Evolutionary conservation across 2,113 vertebrate genomes (phyloP), one percentile per base, ranked within the genome.

Genomic region (Pterocles orientalis): DNA sequence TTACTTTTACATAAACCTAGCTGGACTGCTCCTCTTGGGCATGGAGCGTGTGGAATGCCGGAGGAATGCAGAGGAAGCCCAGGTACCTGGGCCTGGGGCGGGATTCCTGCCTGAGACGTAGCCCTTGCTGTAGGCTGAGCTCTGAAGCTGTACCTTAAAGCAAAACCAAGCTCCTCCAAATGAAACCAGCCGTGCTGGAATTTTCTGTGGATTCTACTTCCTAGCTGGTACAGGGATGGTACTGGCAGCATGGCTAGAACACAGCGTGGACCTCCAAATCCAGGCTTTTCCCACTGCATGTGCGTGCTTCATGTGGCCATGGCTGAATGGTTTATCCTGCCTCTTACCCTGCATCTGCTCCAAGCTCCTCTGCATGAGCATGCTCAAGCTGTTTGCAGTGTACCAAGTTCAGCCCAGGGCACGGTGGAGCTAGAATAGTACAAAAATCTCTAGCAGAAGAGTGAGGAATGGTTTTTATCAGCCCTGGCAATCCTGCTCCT

Each of bases 21-120:
- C 83, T 82, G 69, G 53, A 41, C 69, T 3, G 12, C 50, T 82
- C 45, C 68, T 88, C 68, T 73, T 51, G 48, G 54, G 47, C 78
- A 18, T 18, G 54, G 78, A 80, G 84, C 54, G 72, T 70, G 41
- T 75, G 95, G 95, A 96, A 96, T 95, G 95, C 65, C 45, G 79
- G 58, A 91, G 83, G 95, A 95, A 94, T 96, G 90, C 69, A 87
- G 85, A 94, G 71, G 73, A 91, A 94, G 81, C 70, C 24, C 83
- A 95, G 92, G 88, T 95, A 79, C 91, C 89, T 39, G 79, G 72
- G 66, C 94, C 90, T 82, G 72, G 58, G 95, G 95, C 86, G 45
- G 71, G 65, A 93, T 92, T 95, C 76, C 80, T 96, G 88, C 41
- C 65, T 2, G 12, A 91, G 48, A n/a, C 79, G 89, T 71, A 84